Percentiles rank a stretch among this genome's conserved stretches.
phyloP scores from a whole-genome alignment of 1,140 invertebrate genomes.

The Drosophila ficusphila region DNA sequence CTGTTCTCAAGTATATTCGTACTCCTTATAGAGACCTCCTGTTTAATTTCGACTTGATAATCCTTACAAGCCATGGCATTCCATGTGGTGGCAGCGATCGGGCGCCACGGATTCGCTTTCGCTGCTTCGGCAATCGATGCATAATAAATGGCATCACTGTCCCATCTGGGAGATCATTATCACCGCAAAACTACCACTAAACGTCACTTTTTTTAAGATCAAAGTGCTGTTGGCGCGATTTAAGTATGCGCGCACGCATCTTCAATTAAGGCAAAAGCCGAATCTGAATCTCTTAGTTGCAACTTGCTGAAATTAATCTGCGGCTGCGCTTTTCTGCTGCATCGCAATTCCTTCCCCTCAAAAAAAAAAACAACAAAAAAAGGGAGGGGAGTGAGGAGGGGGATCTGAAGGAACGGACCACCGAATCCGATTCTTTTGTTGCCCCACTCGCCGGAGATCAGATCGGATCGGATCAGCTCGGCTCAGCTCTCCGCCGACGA shows the following conservation, averaged over 20 bases:
- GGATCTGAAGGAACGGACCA: slow-evolving; percentile 1
- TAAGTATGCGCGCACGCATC: slow-evolving; percentile 80
- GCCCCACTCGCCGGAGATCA: too few relatives aligned
- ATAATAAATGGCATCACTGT: slow-evolving; percentile 82
- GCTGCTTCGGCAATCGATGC: slow-evolving; percentile 56
- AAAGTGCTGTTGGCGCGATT: slow-evolving; percentile 82
- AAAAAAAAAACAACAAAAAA: too few relatives aligned
- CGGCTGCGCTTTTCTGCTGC: slow-evolving; percentile 23
- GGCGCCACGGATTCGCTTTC: background rate
- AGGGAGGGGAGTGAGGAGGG: background rate
- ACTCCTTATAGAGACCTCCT: too few relatives aligned
- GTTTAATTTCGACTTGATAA: too few relatives aligned
- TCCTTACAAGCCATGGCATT: too few relatives aligned
- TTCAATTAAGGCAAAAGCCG: slow-evolving; percentile 80
- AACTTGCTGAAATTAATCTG: slow-evolving; percentile 13
- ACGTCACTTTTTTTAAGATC: slow-evolving; percentile 84
- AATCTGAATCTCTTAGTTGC: background rate
- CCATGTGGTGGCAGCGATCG: background rate
- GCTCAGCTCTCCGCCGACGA: slow-evolving; percentile 43
- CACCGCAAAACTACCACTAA: slow-evolving; percentile 82
- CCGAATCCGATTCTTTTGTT: slow-evolving; percentile 13
- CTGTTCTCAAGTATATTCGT: too few relatives aligned
- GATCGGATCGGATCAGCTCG: slow-evolving; percentile 10
- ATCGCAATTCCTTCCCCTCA: slow-evolving; percentile 30
- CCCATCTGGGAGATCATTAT: slow-evolving; percentile 81